Base-by-base conservation (phyloP, 1,140 invertebrate genomes). In the Chelonus insularis region DNA sequence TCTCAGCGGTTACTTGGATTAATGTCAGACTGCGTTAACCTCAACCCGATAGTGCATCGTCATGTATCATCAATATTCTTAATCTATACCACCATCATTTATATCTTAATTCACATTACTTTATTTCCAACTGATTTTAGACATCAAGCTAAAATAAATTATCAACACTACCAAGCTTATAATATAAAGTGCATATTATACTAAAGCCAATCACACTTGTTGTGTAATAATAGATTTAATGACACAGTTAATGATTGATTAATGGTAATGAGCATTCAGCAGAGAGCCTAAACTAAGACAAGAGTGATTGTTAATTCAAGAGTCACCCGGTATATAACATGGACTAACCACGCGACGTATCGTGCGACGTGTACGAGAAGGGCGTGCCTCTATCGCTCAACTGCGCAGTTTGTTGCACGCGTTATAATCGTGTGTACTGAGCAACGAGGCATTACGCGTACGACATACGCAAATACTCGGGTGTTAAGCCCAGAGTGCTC, bases 401-500 rank as follows among this genome's bases (percentile, higher is more conserved):
- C 77, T 77, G 75, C 76, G 77, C 76, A 78, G 77, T 79, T 79
- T 77, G 73, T 76, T 75, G 74, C 76, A 78, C 74, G 75, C 75
- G 73, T 64, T 73, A 65, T 70, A 67, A 68, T 73, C 63, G 66
- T 68, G 68, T 56, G 64, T 64, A 57, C 57, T 54, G 59, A 62
- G 55, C 57, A 59, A 67, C 59, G 52, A 61, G 59, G 55, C 65
- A 62, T 63, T 59, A 67, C 62, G 57, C 65, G 48, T 55, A 60
- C 58, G 39, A 60, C 51, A 60, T 60, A 60, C 48, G 58, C 58
- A 60, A 60, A 60, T 60, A 57, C 36, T 57, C 23, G 41, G 12
- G 23, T 23, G 12, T 37, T 37, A 34, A 37, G 34, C 36, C 18
- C 29, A 12, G 12, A 20, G 51, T 55, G 11, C 45, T 8, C 21